Percentiles rank a stretch among this genome's conserved stretches.
Conservation (phyloP, 2,888 invertebrate species). For the Rugalucina vietnamica region DNA sequence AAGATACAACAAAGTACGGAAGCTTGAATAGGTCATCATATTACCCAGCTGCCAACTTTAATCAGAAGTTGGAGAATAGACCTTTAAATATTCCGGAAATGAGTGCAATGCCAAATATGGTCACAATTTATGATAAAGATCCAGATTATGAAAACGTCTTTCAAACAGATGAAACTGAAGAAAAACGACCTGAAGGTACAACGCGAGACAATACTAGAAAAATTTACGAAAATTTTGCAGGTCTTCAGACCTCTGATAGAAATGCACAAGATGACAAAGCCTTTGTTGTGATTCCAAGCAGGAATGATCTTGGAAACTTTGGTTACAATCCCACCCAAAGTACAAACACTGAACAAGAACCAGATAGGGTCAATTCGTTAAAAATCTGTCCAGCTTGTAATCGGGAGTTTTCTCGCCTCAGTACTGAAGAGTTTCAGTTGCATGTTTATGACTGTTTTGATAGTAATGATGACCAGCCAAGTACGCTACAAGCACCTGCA, state of each 20-base stretch:
- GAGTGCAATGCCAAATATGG: background rate
- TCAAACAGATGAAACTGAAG: constrained; percentile 15
- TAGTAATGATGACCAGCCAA: constrained; percentile 59
- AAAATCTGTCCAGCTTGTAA: constrained; percentile 76
- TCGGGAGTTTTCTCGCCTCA: constrained; percentile 69
- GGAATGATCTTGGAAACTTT: constrained; percentile 10
- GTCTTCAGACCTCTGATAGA: background rate
- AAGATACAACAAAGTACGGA: background rate
- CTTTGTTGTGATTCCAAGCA: background rate
- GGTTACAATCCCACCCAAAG: background rate
- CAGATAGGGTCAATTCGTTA: constrained; percentile 40
- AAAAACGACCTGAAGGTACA: constrained; percentile 1
- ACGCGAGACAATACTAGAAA: background rate
- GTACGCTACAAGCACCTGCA: constrained; percentile 51
- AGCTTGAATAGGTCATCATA: constrained; percentile 20
- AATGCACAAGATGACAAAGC: background rate
- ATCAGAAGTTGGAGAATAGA: background rate
- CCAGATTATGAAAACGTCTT: constrained; percentile 60
- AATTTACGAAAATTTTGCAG: constrained; percentile 6
- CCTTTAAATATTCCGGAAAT: background rate
- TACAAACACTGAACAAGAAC: background rate
- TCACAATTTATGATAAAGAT: constrained; percentile 16
- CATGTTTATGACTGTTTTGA: constrained; percentile 79
- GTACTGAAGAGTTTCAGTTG: constrained; percentile 77
- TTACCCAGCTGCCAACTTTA: constrained; percentile 11